Percentiles rank a stretch among this genome's conserved stretches.
Evolutionary conservation across 2,797 vertebrate species (phyloP).

Genomic region (Poliocrania exsul): DNA sequence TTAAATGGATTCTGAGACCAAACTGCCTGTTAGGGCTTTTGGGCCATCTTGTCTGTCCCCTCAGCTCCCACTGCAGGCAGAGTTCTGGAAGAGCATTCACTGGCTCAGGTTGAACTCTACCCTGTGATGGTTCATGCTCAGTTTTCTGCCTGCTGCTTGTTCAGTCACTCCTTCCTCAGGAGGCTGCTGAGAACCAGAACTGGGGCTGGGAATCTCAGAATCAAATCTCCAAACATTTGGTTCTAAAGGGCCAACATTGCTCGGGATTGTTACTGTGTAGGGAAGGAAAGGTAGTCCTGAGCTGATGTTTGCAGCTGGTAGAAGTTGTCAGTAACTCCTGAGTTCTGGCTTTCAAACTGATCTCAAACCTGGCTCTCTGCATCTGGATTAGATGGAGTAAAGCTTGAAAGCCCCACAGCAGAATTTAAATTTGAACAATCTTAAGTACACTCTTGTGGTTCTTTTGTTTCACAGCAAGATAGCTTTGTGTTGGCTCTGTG

Average conservation of each 20-base stretch:
- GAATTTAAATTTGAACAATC: not conserved
- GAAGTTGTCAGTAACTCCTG: not conserved
- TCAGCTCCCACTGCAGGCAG: not conserved
- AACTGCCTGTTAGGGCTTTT: not conserved
- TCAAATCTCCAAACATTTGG: not conserved
- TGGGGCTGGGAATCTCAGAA: not conserved
- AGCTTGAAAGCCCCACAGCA: not conserved
- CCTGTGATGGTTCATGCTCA: not conserved
- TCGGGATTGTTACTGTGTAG: not conserved
- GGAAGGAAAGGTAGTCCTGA: not conserved
- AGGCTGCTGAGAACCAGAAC: not conserved
- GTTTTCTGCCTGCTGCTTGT: constrained; percentile 26
- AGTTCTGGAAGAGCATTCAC: not conserved
- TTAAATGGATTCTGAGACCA: not conserved
- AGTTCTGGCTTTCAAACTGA: not conserved
- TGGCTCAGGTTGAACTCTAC: not conserved
- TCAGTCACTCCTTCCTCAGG: not conserved
- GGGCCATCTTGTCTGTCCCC: not conserved
- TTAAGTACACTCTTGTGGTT: not conserved
- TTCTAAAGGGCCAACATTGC: not conserved
- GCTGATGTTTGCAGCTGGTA: not conserved
- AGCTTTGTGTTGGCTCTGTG: not conserved
- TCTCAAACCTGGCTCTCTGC: not conserved
- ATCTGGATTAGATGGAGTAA: not conserved
- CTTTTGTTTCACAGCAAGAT: not conserved